Percentiles rank a stretch among this genome's conserved stretches.
Conservation (phyloP, 2,797 vertebrate genomes). For the Setipinna tenuifilis region DNA sequence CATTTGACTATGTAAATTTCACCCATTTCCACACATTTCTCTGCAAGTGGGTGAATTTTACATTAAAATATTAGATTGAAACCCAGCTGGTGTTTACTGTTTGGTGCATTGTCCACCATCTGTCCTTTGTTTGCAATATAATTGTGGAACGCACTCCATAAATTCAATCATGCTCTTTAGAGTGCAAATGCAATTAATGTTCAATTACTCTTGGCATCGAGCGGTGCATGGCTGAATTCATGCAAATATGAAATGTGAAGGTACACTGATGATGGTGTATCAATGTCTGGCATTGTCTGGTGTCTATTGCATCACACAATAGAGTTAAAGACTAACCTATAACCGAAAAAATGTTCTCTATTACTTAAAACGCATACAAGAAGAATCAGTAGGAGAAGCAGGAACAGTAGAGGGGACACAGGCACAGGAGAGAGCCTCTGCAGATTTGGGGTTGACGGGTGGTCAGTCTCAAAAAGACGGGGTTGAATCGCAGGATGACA, state of each 20-base stretch:
- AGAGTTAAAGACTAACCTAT: neutral
- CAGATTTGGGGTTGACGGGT: neutral
- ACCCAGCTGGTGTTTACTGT: neutral
- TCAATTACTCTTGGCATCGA: neutral
- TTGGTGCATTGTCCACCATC: neutral
- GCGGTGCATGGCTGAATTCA: neutral
- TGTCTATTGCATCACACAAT: slow-evolving; percentile 3
- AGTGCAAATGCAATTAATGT: neutral
- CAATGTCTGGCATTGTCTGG: neutral
- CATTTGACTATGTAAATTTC: neutral
- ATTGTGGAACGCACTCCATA: neutral
- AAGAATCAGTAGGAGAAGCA: neutral
- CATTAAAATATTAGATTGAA: neutral
- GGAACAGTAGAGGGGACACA: neutral
- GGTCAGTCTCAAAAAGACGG: neutral
- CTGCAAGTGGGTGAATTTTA: neutral
- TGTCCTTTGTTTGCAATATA: neutral
- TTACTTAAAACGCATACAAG: neutral
- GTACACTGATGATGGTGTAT: neutral
- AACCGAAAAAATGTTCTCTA: neutral
- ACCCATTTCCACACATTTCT: neutral
- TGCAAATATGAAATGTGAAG: neutral
- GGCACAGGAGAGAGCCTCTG: neutral
- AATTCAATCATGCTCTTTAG: slow-evolving; percentile 10
- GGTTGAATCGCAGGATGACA: neutral